These are phyloP conservation scores for Apocheima hispidaria DNA, from an alignment of 2,888 invertebrate species.

Conservation along the genomic window DNA sequence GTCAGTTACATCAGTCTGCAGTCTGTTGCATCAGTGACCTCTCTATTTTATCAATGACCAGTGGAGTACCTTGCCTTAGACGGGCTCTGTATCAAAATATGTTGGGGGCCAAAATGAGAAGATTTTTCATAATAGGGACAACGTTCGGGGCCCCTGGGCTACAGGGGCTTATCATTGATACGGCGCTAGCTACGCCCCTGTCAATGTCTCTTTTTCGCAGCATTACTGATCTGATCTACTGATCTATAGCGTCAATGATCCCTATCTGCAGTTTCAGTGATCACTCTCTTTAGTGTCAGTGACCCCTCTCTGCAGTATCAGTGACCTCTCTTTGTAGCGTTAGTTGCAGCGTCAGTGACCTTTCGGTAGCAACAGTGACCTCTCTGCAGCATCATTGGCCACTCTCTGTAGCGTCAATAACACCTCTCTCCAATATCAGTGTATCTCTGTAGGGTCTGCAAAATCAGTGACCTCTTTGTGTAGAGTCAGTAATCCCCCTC, in stretches of 20 bases:
- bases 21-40: too few species aligned
- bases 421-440: neutral
- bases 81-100: too few species aligned
- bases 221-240: neutral
- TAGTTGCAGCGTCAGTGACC: neutral
- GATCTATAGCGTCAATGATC: neutral
- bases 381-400: neutral
- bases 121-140: too few species aligned
- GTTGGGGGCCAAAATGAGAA: too few species aligned
- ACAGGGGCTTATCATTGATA: too few species aligned
- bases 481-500: neutral
- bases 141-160: too few species aligned
- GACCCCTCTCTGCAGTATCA: neutral
- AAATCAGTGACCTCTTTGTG: neutral
- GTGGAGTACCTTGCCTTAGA: too few species aligned
- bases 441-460: neutral
- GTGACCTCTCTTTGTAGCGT: neutral
- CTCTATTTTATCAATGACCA: too few species aligned
- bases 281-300: neutral
- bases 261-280: neutral
- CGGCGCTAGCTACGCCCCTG: too few species aligned
- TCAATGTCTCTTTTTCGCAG: too few species aligned
- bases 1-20: too few species aligned
- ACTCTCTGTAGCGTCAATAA: neutral
- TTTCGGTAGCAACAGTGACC: neutral